phyloP scores from a whole-genome alignment of 1,140 invertebrate species.

The Pseudomyrmex pallidus region DNA sequence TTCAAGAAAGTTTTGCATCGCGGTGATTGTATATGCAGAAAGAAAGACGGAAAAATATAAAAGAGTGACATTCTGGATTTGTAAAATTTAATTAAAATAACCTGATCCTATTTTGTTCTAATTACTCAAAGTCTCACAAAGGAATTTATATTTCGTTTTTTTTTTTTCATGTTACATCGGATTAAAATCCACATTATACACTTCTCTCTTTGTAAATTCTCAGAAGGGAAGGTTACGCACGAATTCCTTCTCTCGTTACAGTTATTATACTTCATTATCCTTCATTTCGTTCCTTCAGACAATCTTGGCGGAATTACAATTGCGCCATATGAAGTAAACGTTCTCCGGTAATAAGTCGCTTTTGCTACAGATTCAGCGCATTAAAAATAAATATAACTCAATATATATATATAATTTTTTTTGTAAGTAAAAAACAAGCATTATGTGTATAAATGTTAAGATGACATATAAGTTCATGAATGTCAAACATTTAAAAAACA shows the following conservation, averaged over 20 bases:
- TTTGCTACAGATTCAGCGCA: no score
- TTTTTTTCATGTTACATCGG: not conserved
- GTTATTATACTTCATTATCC: constrained; percentile 2
- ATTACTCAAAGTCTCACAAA: constrained; percentile 15
- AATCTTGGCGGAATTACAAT: not conserved
- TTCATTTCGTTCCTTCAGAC: not conserved
- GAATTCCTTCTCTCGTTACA: not conserved
- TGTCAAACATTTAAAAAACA: no score
- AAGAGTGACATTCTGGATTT: not conserved
- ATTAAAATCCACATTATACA: constrained; percentile 13
- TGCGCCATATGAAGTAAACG: no score
- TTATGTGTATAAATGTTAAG: no score
- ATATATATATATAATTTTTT: no score
- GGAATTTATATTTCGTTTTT: constrained; percentile 25
- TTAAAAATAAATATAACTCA: no score
- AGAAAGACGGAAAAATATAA: not conserved
- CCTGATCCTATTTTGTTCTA: constrained; percentile 11
- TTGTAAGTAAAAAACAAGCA: no score
- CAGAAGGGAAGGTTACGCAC: not conserved
- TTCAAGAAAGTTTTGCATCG: constrained; percentile 4
- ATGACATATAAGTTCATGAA: no score
- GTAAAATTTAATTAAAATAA: constrained; percentile 43
- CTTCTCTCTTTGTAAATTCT: not conserved
- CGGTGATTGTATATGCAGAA: not conserved
- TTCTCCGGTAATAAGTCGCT: no score